Evolutionary conservation across 1,140 invertebrate genomes (phyloP).

Genomic region (Pollicipes pollicipes): DNA sequence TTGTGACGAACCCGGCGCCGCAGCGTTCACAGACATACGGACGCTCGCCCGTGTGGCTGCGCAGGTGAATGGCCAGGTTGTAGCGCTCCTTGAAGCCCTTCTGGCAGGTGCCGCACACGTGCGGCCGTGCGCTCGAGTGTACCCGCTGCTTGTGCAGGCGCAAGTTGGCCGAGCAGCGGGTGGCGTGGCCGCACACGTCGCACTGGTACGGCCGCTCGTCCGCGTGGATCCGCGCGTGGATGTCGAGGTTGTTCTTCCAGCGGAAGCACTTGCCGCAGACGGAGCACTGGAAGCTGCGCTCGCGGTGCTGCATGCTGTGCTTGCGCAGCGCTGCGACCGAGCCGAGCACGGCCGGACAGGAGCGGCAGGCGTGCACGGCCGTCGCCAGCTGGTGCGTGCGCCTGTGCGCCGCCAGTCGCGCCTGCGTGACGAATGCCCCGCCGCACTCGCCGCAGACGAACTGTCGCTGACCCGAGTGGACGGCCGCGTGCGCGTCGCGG

Average conservation of each 20-base stretch:
- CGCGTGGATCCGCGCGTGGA: constrained; percentile 33
- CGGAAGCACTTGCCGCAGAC: constrained; percentile 44
- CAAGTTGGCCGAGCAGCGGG: not conserved
- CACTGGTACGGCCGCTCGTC: constrained; percentile 45
- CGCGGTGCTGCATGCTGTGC: not conserved
- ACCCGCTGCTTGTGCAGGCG: not conserved
- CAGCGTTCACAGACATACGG: constrained; percentile 38
- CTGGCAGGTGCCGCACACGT: not conserved
- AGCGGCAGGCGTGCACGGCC: not conserved
- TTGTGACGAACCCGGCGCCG: constrained; percentile 36
- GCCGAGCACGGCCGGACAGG: not conserved
- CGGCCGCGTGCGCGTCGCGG: too few relatives aligned
- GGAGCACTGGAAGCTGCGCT: constrained; percentile 14
- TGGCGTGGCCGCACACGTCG: constrained; percentile 55
- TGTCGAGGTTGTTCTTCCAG: constrained; percentile 51
- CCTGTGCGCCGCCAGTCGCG: not conserved
- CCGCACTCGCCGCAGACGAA: not conserved
- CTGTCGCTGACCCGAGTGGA: not conserved
- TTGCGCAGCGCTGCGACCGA: not conserved
- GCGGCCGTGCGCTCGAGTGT: not conserved
- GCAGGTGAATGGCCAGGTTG: constrained; percentile 31
- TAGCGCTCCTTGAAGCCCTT: not conserved
- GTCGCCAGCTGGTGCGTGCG: not conserved
- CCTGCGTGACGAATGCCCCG: not conserved
- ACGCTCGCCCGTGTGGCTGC: constrained; percentile 34